Percentiles rank a stretch among this genome's conserved stretches.
phyloP scores from a whole-genome alignment of 2,888 invertebrate genomes.

The Therioaphis trifolii region DNA sequence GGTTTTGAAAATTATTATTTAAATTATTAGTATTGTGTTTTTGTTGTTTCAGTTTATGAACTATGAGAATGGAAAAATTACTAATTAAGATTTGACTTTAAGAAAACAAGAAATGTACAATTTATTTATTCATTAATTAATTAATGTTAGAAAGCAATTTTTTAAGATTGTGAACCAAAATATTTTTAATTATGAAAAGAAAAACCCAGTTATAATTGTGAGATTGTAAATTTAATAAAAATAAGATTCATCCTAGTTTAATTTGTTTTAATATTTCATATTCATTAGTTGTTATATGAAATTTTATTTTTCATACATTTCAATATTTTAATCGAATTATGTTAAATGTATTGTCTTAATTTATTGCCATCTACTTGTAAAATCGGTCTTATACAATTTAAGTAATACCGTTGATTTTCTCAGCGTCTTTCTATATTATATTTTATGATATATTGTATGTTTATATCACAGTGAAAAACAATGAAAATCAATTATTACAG shows the following conservation, averaged over 20 bases:
- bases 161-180: neutral
- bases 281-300: neutral
- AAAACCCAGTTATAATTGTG: too few relatives aligned
- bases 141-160: slow-evolving; percentile 16
- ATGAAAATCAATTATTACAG: slow-evolving; percentile 11
- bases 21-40: slow-evolving; percentile 27
- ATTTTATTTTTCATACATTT: neutral
- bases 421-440: neutral
- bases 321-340: neutral
- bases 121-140: slow-evolving; percentile 47
- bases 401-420: slow-evolving; percentile 23
- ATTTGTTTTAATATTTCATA: slow-evolving; percentile 4
- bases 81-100: slow-evolving; percentile 52
- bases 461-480: neutral
- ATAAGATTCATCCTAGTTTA: slow-evolving; percentile 11
- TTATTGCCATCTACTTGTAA: slow-evolving; percentile 24
- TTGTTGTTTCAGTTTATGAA: slow-evolving; percentile 60
- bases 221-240: slow-evolving; percentile 33
- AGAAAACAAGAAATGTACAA: slow-evolving; percentile 56
- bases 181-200: neutral
- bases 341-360: neutral
- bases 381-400: slow-evolving; percentile 22
- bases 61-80: slow-evolving; percentile 45
- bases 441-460: slow-evolving; percentile 3
- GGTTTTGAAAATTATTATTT: neutral